These are phyloP conservation scores for Ctenoplectra terminalis DNA, from an alignment of 1,140 invertebrate species.

Conservation along the genomic window DNA sequence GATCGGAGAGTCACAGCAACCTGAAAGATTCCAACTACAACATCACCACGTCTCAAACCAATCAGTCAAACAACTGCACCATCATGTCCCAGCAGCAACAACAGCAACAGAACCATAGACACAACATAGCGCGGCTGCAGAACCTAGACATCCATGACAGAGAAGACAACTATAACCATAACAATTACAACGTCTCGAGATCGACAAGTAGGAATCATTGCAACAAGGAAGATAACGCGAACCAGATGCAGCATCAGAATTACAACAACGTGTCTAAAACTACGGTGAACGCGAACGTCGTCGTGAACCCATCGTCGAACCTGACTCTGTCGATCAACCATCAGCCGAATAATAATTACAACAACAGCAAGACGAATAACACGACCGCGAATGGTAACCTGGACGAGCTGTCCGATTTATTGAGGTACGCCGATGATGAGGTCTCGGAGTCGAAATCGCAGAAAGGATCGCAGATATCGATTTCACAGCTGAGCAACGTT, in stretches of 20 bases:
- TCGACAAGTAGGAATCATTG: slow-evolving; percentile 77
- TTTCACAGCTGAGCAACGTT: slow-evolving; percentile 91
- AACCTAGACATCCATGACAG: slow-evolving; percentile 77
- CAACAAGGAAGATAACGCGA: slow-evolving; percentile 83
- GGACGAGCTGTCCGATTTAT: slow-evolving; percentile 88
- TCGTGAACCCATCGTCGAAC: slow-evolving; percentile 73
- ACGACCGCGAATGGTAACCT: slow-evolving; percentile 82
- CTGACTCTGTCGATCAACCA: slow-evolving; percentile 77
- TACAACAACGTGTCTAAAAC: slow-evolving; percentile 81
- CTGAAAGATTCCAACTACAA: slow-evolving; percentile 82
- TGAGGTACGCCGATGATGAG: slow-evolving; percentile 84
- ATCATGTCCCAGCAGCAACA: slow-evolving; percentile 66
- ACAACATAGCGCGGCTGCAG: slow-evolving; percentile 75
- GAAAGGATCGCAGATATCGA: slow-evolving; percentile 85
- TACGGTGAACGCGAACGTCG: slow-evolving; percentile 79
- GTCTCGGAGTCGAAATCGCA: slow-evolving; percentile 81
- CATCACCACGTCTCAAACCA: slow-evolving; percentile 74
- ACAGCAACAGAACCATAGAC: slow-evolving; percentile 71
- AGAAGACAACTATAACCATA: slow-evolving; percentile 80
- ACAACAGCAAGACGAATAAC: slow-evolving; percentile 67
- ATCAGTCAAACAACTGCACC: slow-evolving; percentile 70
- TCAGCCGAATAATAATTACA: slow-evolving; percentile 80
- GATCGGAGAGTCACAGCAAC: slow-evolving; percentile 81
- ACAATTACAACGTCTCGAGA: slow-evolving; percentile 78
- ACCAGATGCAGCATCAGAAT: slow-evolving; percentile 80